phyloP scores from a whole-genome alignment of 2,113 vertebrate species.

The Columba livia region DNA sequence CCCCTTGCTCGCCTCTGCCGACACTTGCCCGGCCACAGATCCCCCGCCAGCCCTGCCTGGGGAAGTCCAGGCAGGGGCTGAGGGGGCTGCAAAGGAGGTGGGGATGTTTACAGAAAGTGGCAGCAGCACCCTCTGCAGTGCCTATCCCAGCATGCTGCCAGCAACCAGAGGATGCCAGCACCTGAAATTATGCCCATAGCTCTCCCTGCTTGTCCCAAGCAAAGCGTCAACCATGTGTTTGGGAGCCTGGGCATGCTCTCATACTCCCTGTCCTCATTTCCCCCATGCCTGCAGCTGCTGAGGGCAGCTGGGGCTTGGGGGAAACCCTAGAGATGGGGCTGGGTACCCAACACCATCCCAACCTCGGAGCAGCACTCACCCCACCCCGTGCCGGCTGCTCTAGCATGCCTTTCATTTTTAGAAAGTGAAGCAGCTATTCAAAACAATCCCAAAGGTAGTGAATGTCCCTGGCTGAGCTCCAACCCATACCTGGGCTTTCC shows the following conservation, averaged over 20 bases:
- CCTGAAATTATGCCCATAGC: background rate
- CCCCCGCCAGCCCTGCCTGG: background rate
- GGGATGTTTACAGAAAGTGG: background rate
- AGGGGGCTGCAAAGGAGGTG: background rate
- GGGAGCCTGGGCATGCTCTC: background rate
- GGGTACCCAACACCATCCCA: background rate
- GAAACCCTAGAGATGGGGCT: background rate
- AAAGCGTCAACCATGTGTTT: background rate
- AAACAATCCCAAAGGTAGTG: slow-evolving; percentile 27
- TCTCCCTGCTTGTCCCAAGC: background rate
- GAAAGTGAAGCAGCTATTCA: background rate
- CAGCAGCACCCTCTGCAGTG: background rate
- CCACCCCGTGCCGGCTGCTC: background rate
- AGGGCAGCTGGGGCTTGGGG: background rate
- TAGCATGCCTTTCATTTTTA: slow-evolving; percentile 27
- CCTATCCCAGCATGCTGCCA: background rate
- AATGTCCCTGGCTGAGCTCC: slow-evolving; percentile 11
- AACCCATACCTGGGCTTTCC: background rate
- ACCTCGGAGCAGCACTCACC: rapidly evolving
- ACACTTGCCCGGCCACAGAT: background rate
- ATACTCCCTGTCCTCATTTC: background rate
- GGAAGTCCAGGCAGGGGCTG: background rate
- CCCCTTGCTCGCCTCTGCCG: rapidly evolving
- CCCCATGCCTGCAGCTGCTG: background rate
- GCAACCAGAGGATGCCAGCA: background rate